Evolutionary conservation across 1,140 invertebrate genomes (phyloP), one percentile per base, ranked within the genome.

Genomic region (Drosophila teissieri): DNA sequence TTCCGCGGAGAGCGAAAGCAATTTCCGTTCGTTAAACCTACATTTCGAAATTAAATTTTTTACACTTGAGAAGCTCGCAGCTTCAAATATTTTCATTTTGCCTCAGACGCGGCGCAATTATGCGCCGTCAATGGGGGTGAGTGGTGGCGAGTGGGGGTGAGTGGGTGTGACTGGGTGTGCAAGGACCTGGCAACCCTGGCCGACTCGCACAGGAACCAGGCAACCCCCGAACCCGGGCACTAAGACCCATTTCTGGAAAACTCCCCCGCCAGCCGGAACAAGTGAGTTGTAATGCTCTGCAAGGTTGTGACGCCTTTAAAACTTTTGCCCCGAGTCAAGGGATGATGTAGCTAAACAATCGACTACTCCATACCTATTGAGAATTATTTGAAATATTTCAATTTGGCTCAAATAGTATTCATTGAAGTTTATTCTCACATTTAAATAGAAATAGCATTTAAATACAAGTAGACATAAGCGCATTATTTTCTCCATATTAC

Each of bases 21-120:
- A 88, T 88, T 88, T 88, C 84, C 84, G 84, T 89, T 89, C 84
- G 84, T 88, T 89, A 88, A 88, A 88, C 84, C 84, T 88, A 84
- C 84, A 89, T 89, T 89, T 89, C 67, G 84, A 88, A 88, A 88
- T 88, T 88, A 89, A 84, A 88, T 88, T 88, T 88, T 86, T 88
- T 88, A 84, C 84, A 88, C 84, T 88, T 88, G 84, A 88, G 79
- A 88, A 88, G 84, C 84, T 89, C 48, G 83, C 79, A 60, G 76
- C 72, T 83, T 83, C 84, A 88, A 75, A 88, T 89, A 89, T 88
- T 88, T 86, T 88, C 80, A 85, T 88, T 88, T 88, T 86, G 82
- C 70, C 60, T 61, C 65, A 39, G 46, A 52, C 60, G 73, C 48
- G 48, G 80, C 81, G 81, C 81, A 85, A 85, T 85, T 85, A 85